Evolutionary conservation across 2,797 vertebrate species (phyloP), one percentile per base, ranked within the genome.

Genomic region (Heliangelus exortis): DNA sequence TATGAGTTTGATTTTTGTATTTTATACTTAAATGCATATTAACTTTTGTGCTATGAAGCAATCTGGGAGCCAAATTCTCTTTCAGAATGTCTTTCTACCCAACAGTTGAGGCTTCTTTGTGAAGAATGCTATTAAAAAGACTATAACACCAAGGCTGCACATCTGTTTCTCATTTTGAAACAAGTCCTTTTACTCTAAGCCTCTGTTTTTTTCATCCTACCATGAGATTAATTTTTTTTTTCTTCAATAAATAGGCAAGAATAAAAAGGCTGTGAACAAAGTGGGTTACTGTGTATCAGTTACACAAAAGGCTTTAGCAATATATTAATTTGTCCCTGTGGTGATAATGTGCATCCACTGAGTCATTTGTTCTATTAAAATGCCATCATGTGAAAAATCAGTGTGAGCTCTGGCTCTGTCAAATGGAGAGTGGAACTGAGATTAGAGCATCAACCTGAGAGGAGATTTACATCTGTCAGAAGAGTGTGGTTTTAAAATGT

Each of bases 121-220:
- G 84, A 65, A 75, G 62, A 87, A 25, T 39, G 45, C 65, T 68
- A 6, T 75, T 91, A 66, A 80, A 72, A 74, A 88, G 65, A 82
- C 43, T 79, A 25, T 36, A 85, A 85, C 81, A 81, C 69, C 76
- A 89, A 34, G 83, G n/a, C 69, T 89, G 58, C 75, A 81, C 90
- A 94, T 96, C 90, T 95, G 96, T 53, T 96, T 94, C 84, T 94
- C 31, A 1, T 96, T 95, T 80, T 62, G 65, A 61, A 95, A 85
- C 29, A 29, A 92, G 67, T n/a, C 84, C 26, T 90, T 89, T 58
- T 77, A 68, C 77, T 84, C 80, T 39, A 51, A 82, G 65, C 39
- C 84, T 90, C 65, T 61, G 3, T 29, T 29, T 54, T 77, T 86
- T 84, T 53, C 78, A 14, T 84, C 22, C 61, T 92, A 71, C 68